phyloP scores from a whole-genome alignment of 2,797 vertebrate species.

The Halcyon smyrnensis region DNA sequence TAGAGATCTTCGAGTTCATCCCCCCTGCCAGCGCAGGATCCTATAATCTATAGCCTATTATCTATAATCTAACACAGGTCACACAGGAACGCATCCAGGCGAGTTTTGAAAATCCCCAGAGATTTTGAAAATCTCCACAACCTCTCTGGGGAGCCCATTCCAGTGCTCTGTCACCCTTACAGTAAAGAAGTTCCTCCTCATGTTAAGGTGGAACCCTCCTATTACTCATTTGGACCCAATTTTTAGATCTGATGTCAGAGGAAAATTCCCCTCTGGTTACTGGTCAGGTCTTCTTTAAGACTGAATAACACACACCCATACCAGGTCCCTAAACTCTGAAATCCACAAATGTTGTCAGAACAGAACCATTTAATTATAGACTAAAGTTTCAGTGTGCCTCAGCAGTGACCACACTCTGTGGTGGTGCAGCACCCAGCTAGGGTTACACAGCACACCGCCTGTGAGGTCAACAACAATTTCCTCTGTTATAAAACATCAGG shows the following conservation, averaged over 20 bases:
- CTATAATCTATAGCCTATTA: too few relatives aligned
- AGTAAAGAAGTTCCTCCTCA: too few relatives aligned
- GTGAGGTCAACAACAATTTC: conserved; percentile 14
- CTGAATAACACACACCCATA: not conserved
- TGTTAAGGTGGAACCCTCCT: not conserved
- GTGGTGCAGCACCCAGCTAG: not conserved
- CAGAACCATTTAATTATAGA: not conserved
- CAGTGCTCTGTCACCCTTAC: too few relatives aligned
- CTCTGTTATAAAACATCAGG: not conserved
- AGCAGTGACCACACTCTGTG: rapidly evolving
- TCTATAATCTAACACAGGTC: too few relatives aligned
- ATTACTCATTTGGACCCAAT: not conserved
- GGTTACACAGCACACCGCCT: not conserved
- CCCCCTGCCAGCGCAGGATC: too few relatives aligned
- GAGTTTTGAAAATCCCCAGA: too few relatives aligned
- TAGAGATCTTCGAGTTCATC: too few relatives aligned
- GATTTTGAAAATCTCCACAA: too few relatives aligned
- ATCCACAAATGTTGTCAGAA: not conserved
- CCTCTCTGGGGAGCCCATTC: too few relatives aligned
- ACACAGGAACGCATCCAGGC: too few relatives aligned
- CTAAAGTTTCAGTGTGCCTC: not conserved
- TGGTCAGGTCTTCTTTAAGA: not conserved
- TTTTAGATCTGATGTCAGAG: not conserved
- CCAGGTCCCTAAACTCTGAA: not conserved
- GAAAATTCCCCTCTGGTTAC: not conserved